Evolutionary conservation across 2,888 invertebrate genomes (phyloP).

Genomic region (Drosophila sordidula): DNA sequence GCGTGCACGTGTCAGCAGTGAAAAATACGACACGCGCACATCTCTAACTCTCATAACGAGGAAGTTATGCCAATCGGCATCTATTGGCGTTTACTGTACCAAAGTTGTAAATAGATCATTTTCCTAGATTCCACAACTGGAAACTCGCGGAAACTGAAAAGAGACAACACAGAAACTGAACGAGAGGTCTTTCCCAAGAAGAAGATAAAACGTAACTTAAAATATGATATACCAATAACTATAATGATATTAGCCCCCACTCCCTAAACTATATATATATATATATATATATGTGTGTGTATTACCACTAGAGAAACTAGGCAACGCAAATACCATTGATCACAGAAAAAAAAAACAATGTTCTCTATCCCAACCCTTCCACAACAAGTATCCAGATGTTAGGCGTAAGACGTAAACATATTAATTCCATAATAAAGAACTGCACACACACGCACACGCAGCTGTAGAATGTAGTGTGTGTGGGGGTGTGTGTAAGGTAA

Average conservation of each 20-base stretch:
- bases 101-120: constrained; percentile 56
- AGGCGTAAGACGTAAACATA: constrained; percentile 10
- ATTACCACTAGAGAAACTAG: constrained; percentile 27
- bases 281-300: constrained; percentile 11
- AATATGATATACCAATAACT: constrained; percentile 33
- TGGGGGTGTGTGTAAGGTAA: background rate
- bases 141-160: constrained; percentile 12
- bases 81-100: constrained; percentile 16
- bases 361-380: constrained; percentile 8
- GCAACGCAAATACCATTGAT: background rate
- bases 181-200: constrained; percentile 20
- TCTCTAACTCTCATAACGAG: background rate
- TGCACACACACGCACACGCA: background rate
- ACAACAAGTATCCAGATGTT: constrained; percentile 10
- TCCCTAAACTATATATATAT: constrained; percentile 6
- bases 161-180: constrained; percentile 13
- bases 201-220: constrained; percentile 14
- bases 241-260: constrained; percentile 40
- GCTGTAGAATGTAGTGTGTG: constrained; percentile 3
- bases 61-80: background rate
- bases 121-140: constrained; percentile 10
- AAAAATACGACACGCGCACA: background rate
- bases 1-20: background rate
- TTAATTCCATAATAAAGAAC: background rate
- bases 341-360: background rate